A percentile compares a stretch with the other conserved stretches of the same genome.
Conservation (phyloP, 92 coral and sea anemone species). For the Umimayanthus kanabou region DNA sequence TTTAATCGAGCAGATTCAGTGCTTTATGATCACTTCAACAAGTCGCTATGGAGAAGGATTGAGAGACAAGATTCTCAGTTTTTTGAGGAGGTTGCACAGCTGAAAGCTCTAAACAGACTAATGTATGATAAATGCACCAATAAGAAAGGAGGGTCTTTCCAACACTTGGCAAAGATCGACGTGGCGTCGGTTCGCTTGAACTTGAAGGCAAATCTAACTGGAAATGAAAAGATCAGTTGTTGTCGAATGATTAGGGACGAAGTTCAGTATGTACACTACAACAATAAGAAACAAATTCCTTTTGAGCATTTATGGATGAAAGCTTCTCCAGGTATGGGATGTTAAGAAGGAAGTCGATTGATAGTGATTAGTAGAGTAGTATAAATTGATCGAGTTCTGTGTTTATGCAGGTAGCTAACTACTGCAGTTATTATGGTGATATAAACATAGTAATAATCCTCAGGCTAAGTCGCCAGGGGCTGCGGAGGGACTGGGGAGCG, state of each 20-base stretch:
- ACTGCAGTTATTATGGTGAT: too few species aligned
- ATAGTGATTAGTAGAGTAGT: too few species aligned
- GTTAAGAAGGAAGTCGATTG: not conserved
- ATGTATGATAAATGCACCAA: constrained; percentile 4
- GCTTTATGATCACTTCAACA: constrained; percentile 33
- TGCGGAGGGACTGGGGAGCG: too few species aligned
- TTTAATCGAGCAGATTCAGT: constrained; percentile 32
- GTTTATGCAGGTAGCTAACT: too few species aligned
- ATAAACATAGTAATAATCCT: too few species aligned
- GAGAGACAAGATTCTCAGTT: not conserved
- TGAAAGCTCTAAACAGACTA: constrained; percentile 23
- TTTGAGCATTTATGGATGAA: constrained; percentile 16
- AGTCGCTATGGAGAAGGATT: constrained; percentile 29
- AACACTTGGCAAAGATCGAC: constrained; percentile 2
- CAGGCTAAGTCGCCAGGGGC: too few species aligned
- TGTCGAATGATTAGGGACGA: constrained; percentile 29
- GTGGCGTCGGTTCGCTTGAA: constrained; percentile 29
- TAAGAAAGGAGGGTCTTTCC: not conserved
- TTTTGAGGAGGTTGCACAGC: constrained; percentile 36
- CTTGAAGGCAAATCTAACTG: constrained; percentile 18
- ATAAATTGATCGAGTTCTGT: too few species aligned
- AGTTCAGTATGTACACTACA: not conserved
- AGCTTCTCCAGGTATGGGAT: constrained; percentile 1
- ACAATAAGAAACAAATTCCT: constrained; percentile 15
- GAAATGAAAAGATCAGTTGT: not conserved